These are phyloP conservation scores for Palloptera scutellata DNA, from an alignment of 2,888 invertebrate species.

Conservation along the genomic window DNA sequence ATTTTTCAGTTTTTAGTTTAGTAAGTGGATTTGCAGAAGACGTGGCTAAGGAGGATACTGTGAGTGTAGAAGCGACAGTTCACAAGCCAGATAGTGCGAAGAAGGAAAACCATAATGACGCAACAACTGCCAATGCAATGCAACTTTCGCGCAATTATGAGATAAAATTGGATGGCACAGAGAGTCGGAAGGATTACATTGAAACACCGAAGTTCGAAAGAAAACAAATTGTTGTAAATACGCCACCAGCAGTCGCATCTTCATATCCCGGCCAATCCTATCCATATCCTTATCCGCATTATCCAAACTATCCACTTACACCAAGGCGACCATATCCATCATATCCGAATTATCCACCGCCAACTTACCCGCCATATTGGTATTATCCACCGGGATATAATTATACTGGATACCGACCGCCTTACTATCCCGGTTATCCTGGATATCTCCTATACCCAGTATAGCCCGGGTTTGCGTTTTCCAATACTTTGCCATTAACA, in stretches of 20 bases:
- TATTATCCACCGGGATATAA: neutral
- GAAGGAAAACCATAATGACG: too few relatives aligned
- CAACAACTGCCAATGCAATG: too few relatives aligned
- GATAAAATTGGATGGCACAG: too few relatives aligned
- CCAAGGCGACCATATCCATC: neutral
- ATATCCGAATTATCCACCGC: neutral
- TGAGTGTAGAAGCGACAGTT: neutral
- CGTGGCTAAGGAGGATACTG: neutral
- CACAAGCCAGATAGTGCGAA: neutral
- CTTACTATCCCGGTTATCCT: slow-evolving; percentile 12
- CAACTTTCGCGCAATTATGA: too few relatives aligned
- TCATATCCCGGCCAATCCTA: neutral
- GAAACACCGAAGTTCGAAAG: neutral
- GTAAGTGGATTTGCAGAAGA: neutral
- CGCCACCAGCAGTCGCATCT: neutral
- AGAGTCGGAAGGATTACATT: neutral
- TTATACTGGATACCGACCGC: neutral
- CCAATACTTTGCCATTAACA: neutral
- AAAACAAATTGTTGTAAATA: neutral
- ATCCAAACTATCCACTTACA: neutral
- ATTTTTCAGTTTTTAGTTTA: neutral
- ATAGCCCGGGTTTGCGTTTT: slow-evolving; percentile 11
- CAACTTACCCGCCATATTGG: neutral
- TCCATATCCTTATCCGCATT: slow-evolving; percentile 3
- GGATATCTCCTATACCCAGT: slow-evolving; percentile 5